These are phyloP conservation scores for Limnephilus auricula DNA, from an alignment of 2,888 invertebrate species.

Conservation along the genomic window DNA sequence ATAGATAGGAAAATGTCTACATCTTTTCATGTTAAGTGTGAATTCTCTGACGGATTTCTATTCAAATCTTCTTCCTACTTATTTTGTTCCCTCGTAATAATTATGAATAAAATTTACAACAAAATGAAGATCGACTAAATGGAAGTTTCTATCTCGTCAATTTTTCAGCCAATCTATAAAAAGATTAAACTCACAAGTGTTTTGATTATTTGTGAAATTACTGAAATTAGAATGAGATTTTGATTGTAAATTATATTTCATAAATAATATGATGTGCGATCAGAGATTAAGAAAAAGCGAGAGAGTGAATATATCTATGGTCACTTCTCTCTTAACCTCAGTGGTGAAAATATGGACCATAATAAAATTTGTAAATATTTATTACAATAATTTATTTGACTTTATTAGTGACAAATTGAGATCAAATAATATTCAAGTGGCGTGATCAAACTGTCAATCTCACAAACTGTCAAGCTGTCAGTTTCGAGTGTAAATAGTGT, in stretches of 20 bases:
- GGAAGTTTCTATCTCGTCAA: neutral
- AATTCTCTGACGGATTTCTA: neutral
- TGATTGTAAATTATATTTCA: neutral
- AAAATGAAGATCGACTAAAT: neutral
- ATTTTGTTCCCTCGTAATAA: neutral
- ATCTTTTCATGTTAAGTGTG: slow-evolving; percentile 21
- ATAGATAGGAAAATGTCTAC: slow-evolving; percentile 32
- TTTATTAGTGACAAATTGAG: slow-evolving; percentile 38
- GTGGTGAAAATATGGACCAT: slow-evolving; percentile 55
- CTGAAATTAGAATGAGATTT: neutral
- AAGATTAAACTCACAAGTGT: neutral
- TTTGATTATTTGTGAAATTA: neutral
- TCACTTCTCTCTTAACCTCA: neutral
- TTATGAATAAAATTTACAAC: slow-evolving; percentile 8
- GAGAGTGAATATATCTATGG: neutral
- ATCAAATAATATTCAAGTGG: slow-evolving; percentile 41
- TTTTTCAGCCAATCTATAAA: neutral
- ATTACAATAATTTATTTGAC: slow-evolving; percentile 52
- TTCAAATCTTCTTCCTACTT: neutral
- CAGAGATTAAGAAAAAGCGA: neutral
- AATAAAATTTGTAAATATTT: slow-evolving; percentile 57
- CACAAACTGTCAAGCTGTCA: neutral
- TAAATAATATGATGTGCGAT: neutral
- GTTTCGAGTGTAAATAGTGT: slow-evolving; percentile 49
- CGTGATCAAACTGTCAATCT: slow-evolving; percentile 50